phyloP scores from a whole-genome alignment of 2,113 vertebrate species.

The Corythornis cristatus region DNA sequence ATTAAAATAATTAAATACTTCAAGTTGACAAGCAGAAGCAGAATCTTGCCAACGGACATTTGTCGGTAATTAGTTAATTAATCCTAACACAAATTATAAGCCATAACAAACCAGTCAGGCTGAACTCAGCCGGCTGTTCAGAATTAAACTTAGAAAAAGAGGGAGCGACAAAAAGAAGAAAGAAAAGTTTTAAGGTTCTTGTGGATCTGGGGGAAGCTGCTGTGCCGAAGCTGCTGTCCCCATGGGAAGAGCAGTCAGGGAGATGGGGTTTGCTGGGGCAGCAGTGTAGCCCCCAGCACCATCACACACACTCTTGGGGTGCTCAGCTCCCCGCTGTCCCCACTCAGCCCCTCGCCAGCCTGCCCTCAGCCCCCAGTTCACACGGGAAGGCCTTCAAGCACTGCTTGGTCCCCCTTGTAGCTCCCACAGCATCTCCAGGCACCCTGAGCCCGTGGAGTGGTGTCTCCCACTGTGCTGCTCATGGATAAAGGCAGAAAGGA shows the following conservation, averaged over 20 bases:
- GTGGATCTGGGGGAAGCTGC: background rate
- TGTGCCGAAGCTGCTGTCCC: background rate
- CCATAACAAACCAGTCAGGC: conserved; percentile 99
- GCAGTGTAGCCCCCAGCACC: rapidly evolving
- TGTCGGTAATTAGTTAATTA: conserved; percentile 99
- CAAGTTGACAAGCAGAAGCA: conserved; percentile 97
- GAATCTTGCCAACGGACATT: conserved; percentile 99
- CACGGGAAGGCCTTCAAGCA: background rate
- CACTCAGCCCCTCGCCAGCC: background rate
- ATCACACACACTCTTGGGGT: background rate
- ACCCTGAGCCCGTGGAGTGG: rapidly evolving
- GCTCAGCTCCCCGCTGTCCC: background rate
- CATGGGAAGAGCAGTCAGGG: background rate
- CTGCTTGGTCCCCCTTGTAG: background rate
- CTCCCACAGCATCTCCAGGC: background rate
- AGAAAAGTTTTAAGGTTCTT: conserved; percentile 34
- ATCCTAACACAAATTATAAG: conserved; percentile 99
- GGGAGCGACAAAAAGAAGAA: conserved; percentile 19
- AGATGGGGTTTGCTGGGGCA: background rate
- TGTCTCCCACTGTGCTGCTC: background rate
- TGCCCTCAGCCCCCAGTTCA: background rate
- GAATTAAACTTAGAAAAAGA: conserved; percentile 79
- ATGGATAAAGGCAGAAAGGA: background rate
- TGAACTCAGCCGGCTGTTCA: conserved; percentile 89
- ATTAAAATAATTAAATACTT: conserved; percentile 99